A percentile compares a stretch with the other conserved stretches of the same genome.
Conservation (phyloP, 1,140 invertebrate genomes). For the Zaprionus davidi region DNA sequence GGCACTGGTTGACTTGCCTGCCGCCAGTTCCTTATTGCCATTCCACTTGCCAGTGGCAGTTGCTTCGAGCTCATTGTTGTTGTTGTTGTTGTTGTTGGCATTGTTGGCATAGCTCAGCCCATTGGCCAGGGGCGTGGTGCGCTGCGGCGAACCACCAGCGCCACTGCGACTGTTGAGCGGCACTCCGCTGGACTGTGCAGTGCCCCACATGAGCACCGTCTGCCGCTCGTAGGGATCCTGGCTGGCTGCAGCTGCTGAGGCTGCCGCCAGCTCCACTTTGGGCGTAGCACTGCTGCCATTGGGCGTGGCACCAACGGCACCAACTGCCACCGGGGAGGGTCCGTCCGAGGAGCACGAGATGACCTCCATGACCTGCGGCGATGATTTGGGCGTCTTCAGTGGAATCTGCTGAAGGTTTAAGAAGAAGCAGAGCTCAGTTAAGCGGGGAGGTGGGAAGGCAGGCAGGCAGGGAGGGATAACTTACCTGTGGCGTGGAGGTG, state of each 20-base stretch:
- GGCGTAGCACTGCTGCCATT: constrained; percentile 83
- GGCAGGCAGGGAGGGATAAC: neutral
- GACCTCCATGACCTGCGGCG: constrained; percentile 83
- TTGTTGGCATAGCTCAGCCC: constrained; percentile 68
- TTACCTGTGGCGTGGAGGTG: constrained; percentile 82
- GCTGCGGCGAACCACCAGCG: constrained; percentile 67
- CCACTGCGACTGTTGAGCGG: constrained; percentile 66
- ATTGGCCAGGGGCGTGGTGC: constrained; percentile 69
- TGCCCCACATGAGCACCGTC: constrained; percentile 94
- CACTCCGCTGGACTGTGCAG: constrained; percentile 82
- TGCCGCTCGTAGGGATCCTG: constrained; percentile 87
- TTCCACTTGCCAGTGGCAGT: constrained; percentile 75
- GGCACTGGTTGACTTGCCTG: constrained; percentile 61
- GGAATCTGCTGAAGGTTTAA: constrained; percentile 63
- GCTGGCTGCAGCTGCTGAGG: constrained; percentile 19
- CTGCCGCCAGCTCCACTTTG: constrained; percentile 80
- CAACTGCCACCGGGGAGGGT: constrained; percentile 66
- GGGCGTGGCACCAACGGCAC: constrained; percentile 46
- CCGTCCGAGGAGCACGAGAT: constrained; percentile 83
- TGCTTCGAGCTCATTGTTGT: constrained; percentile 61
- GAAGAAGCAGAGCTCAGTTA: neutral
- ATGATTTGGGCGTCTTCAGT: constrained; percentile 82
- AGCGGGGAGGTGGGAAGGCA: neutral
- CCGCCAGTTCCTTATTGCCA: constrained; percentile 62
- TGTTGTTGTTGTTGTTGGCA: constrained; percentile 65